Conservation (phyloP, 2,113 vertebrate species). For the Martes martes region DNA sequence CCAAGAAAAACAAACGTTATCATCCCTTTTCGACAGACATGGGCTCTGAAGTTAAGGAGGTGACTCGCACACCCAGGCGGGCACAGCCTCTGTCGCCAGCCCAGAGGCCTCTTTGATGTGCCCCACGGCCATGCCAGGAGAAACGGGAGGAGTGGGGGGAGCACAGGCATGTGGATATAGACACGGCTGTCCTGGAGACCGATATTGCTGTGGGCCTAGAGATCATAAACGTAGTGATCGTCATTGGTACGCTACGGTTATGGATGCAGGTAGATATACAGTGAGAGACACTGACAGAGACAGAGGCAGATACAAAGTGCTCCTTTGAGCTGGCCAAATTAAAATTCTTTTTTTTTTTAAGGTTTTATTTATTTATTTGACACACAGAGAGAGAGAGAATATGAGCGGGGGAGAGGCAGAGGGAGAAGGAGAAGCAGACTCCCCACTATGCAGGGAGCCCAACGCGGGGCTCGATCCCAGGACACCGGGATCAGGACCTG, state of each 20-base stretch:
- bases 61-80: too few relatives aligned
- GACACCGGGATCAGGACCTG: neutral
- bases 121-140: neutral
- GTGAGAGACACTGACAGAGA: neutral
- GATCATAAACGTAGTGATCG: accelerated
- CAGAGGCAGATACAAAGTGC: too few relatives aligned
- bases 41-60: too few relatives aligned
- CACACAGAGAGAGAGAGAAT: too few relatives aligned
- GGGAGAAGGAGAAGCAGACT: too few relatives aligned
- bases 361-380: too few relatives aligned
- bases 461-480: neutral
- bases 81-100: neutral
- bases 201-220: accelerated
- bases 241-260: too few relatives aligned
- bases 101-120: accelerated
- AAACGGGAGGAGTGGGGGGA: accelerated
- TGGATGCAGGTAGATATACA: accelerated
- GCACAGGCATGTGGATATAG: neutral
- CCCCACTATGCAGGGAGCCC: neutral
- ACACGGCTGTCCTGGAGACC: neutral
- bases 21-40: too few relatives aligned
- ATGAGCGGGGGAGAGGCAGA: too few relatives aligned
- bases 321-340: neutral
- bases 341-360: too few relatives aligned
- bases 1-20: too few relatives aligned